These are phyloP conservation scores for Lagopus muta DNA, from an alignment of 2,113 vertebrate genomes.

Conservation along the genomic window DNA sequence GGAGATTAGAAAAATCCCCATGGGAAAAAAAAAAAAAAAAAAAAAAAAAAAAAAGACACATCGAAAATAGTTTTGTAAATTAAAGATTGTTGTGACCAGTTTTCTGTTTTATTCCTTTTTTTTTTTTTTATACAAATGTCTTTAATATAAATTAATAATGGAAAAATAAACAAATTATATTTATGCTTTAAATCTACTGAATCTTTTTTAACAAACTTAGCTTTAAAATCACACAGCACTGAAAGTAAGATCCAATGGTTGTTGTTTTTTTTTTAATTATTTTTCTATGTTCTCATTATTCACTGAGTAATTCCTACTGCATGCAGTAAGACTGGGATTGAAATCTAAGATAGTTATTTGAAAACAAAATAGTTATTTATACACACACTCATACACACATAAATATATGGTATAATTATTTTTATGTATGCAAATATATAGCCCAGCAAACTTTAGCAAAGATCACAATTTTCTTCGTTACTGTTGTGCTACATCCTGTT, in stretches of 20 bases:
- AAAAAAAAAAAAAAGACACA: neutral
- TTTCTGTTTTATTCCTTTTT: neutral
- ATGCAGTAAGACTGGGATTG: neutral
- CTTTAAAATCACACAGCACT: neutral
- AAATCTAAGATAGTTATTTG: neutral
- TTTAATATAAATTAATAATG: neutral
- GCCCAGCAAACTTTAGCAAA: neutral
- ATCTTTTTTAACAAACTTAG: neutral
- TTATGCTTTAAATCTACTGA: neutral
- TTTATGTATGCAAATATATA: neutral
- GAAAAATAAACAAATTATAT: neutral
- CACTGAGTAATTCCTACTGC: neutral
- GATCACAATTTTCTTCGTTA: neutral
- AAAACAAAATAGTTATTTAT: neutral
- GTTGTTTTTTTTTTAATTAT: neutral
- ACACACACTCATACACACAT: neutral
- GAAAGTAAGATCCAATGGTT: neutral
- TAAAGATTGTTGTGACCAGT: neutral
- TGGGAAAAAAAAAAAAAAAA: neutral
- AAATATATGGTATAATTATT: neutral
- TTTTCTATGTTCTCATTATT: neutral
- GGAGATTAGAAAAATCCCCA: neutral
- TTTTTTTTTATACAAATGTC: neutral
- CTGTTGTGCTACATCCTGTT: neutral
- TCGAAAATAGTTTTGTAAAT: neutral